These are phyloP conservation scores for Itoplectis maculator DNA, from an alignment of 2,888 invertebrate genomes.

Conservation along the genomic window DNA sequence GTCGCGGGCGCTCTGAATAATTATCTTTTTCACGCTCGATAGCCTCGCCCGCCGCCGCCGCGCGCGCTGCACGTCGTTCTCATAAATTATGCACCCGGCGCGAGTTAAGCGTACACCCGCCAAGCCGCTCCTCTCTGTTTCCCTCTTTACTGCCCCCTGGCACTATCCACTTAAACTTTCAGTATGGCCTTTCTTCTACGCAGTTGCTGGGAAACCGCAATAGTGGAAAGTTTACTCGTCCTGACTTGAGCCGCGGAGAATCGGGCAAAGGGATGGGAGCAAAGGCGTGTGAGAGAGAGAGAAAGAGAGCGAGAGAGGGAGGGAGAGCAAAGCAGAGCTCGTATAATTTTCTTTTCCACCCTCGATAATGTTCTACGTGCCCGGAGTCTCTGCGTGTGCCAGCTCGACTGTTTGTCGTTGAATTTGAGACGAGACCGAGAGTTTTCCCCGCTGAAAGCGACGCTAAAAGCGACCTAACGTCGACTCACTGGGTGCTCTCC, in stretches of 20 bases:
- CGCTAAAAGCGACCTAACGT: not conserved
- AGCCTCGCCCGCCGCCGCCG: conserved; percentile 36
- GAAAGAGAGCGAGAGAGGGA: conserved; percentile 21
- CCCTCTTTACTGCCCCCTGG: conserved; percentile 40
- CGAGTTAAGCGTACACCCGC: conserved; percentile 51
- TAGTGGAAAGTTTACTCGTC: conserved; percentile 60
- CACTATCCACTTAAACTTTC: conserved; percentile 65
- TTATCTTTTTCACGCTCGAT: conserved; percentile 67
- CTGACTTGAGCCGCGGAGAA: not conserved
- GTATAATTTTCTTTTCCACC: conserved; percentile 53
- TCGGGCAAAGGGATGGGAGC: conserved; percentile 59
- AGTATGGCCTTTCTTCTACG: conserved; percentile 62
- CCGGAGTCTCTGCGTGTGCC: not conserved
- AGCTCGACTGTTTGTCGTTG: conserved; percentile 25
- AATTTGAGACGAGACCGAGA: conserved; percentile 14
- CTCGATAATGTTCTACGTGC: conserved; percentile 33
- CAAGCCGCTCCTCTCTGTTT: conserved; percentile 49
- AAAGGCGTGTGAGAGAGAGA: conserved; percentile 39
- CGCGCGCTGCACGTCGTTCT: conserved; percentile 60
- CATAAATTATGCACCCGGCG: conserved; percentile 67
- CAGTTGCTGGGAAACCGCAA: conserved; percentile 53
- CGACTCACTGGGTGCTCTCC: not conserved
- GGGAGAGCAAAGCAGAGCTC: conserved; percentile 4
- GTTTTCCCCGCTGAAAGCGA: conserved; percentile 7
- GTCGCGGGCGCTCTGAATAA: conserved; percentile 61